Evolutionary conservation across 2,797 vertebrate genomes (phyloP).

Genomic region (Merluccius polli): DNA sequence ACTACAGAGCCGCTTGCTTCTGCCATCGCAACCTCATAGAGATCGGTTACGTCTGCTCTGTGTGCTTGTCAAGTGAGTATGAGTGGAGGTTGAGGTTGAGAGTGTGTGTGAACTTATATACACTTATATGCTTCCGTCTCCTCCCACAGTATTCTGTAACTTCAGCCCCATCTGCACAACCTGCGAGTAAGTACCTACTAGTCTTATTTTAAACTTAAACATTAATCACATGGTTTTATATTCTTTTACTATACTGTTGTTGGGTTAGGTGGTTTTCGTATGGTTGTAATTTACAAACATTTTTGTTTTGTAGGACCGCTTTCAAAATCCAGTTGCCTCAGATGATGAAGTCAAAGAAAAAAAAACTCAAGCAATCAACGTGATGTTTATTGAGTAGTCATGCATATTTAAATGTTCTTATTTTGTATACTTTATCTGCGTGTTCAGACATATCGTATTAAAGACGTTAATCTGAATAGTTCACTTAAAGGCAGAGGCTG

Average conservation of each 20-base stretch:
- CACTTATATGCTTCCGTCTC: slow-evolving; percentile 17
- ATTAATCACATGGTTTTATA: background rate
- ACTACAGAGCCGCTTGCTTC: slow-evolving; percentile 97
- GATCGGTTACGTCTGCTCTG: slow-evolving; percentile 96
- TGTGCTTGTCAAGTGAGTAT: slow-evolving; percentile 93
- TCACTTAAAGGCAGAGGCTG: too few relatives aligned
- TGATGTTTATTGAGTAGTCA: slow-evolving; percentile 42
- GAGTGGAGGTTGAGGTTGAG: background rate
- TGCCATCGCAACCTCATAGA: slow-evolving; percentile 96
- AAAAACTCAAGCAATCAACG: slow-evolving; percentile 80
- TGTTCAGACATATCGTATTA: slow-evolving; percentile 8
- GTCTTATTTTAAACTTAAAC: background rate
- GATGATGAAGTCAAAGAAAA: slow-evolving; percentile 95
- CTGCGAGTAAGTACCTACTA: slow-evolving; percentile 93
- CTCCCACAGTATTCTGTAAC: slow-evolving; percentile 89
- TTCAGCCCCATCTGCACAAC: slow-evolving; percentile 99
- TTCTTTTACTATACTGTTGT: background rate
- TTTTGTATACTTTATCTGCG: slow-evolving; percentile 16
- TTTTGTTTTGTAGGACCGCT: slow-evolving; percentile 79
- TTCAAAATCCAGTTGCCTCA: slow-evolving; percentile 96
- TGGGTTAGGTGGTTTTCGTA: background rate
- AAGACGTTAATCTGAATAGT: background rate
- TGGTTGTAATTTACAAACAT: slow-evolving; percentile 4
- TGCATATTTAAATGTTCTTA: background rate
- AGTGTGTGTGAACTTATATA: too few relatives aligned